These are phyloP conservation scores for Caenorhabditis brenneri DNA, from an alignment of 1,140 invertebrate species.

Conservation along the genomic window DNA sequence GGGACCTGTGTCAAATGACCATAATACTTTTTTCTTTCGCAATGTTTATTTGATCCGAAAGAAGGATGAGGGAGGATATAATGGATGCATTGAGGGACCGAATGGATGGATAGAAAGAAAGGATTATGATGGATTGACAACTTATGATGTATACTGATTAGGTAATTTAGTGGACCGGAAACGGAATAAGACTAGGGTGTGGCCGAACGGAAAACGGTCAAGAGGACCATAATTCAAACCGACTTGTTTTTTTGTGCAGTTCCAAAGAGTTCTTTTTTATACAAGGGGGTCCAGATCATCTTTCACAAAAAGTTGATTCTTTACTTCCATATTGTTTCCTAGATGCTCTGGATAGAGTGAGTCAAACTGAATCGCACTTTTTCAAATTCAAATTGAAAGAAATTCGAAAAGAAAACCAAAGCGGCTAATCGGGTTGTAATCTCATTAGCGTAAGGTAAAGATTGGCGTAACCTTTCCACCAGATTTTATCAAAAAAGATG, in stretches of 20 bases:
- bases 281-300: too few relatives aligned
- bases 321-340: too few relatives aligned
- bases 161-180: conserved; percentile 21
- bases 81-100: background rate
- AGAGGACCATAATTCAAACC: background rate
- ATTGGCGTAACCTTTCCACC: conserved; percentile 11
- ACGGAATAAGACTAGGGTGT: background rate
- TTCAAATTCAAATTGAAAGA: too few relatives aligned
- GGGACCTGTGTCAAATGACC: conserved; percentile 27
- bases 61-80: conserved; percentile 4
- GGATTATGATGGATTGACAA: conserved; percentile 37
- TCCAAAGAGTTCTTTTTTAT: background rate
- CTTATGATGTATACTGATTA: conserved; percentile 20
- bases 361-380: too few relatives aligned
- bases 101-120: background rate
- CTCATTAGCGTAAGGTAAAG: conserved; percentile 28
- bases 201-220: background rate
- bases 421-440: background rate
- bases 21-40: background rate
- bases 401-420: too few relatives aligned
- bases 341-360: too few relatives aligned
- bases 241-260: too few relatives aligned
- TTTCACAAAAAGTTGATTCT: too few relatives aligned
- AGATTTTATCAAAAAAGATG: conserved; percentile 9
- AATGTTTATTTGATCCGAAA: background rate